A percentile compares a stretch with the other conserved stretches of the same genome.
Evolutionary conservation across 1,140 invertebrate genomes (phyloP).

Genomic region (Sminthurides bifidus): DNA sequence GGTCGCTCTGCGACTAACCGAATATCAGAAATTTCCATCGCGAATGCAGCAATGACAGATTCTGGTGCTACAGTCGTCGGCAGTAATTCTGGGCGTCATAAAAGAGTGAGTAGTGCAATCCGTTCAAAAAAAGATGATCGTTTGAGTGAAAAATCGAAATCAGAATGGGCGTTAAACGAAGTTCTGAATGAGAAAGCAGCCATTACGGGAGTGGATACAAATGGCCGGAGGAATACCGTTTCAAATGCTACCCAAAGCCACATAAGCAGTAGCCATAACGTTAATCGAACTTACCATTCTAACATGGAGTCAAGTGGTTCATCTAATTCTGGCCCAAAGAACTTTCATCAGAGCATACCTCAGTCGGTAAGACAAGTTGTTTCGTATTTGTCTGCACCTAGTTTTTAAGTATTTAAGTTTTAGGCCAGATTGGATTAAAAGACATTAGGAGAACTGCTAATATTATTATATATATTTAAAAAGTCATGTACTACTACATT

Average conservation of each 20-base stretch:
- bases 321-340: slow-evolving; percentile 8
- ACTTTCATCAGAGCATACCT: slow-evolving; percentile 10
- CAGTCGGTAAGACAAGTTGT: slow-evolving; percentile 15
- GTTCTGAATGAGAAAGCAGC: neutral
- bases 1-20: too few species aligned
- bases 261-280: neutral
- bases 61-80: too few species aligned
- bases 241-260: neutral
- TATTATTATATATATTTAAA: too few species aligned
- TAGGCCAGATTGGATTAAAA: too few species aligned
- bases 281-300: slow-evolving; percentile 1
- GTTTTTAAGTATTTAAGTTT: too few species aligned
- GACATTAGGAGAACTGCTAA: too few species aligned
- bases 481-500: too few species aligned
- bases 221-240: slow-evolving; percentile 9
- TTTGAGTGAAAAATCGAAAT: slow-evolving; percentile 27
- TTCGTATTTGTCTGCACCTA: neutral
- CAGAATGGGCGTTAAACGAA: slow-evolving; percentile 24
- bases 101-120: too few species aligned
- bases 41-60: too few species aligned
- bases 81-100: too few species aligned
- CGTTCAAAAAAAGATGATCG: slow-evolving; percentile 19
- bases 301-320: slow-evolving; percentile 14
- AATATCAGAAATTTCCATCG: too few species aligned
- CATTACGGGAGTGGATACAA: neutral